phyloP scores from a whole-genome alignment of 2,113 vertebrate species.

The Chelonoidis abingdonii region DNA sequence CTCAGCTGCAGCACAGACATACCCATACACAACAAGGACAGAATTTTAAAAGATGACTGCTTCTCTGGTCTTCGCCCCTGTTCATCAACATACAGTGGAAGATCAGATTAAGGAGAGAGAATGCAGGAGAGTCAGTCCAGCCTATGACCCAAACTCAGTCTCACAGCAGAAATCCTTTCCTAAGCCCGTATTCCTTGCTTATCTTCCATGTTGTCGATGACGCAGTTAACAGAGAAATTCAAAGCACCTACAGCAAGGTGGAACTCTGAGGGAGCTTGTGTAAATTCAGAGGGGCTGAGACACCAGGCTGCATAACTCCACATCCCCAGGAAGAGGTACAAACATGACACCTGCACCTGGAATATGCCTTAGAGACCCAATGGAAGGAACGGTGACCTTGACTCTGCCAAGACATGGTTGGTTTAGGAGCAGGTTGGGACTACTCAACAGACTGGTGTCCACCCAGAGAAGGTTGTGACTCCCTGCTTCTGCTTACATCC shows the following conservation, averaged over 20 bases:
- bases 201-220: background rate
- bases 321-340: background rate
- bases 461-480: background rate
- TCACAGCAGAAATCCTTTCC: background rate
- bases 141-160: background rate
- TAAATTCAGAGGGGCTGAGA: background rate
- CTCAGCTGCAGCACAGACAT: background rate
- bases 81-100: background rate
- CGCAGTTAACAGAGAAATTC: background rate
- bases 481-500: background rate
- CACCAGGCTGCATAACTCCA: background rate
- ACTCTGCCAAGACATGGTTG: background rate
- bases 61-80: background rate
- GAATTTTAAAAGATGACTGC: background rate
- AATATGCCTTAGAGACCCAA: background rate
- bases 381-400: background rate
- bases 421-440: background rate
- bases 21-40: background rate
- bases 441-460: background rate
- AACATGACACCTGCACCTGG: background rate
- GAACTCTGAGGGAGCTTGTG: background rate
- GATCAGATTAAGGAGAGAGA: background rate
- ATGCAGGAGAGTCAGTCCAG: background rate
- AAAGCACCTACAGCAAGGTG: background rate
- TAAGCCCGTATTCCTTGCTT: background rate